These are phyloP conservation scores for Drosophila greeni DNA, from an alignment of 2,888 invertebrate genomes.

Conservation along the genomic window DNA sequence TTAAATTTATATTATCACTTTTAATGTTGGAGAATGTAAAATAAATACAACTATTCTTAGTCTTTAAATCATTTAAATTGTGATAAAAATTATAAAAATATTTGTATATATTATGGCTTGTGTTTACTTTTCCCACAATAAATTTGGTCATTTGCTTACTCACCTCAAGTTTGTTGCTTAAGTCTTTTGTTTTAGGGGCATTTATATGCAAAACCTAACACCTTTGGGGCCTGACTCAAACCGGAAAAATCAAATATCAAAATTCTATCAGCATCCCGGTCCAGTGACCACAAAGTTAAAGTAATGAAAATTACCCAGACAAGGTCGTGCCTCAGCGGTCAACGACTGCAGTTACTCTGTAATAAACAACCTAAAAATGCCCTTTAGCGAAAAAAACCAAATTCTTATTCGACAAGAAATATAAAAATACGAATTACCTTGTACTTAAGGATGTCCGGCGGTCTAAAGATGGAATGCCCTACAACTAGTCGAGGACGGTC, in stretches of 20 bases:
- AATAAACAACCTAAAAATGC: conserved; percentile 39
- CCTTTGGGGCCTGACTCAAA: conserved; percentile 49
- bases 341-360: conserved; percentile 50
- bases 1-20: neutral
- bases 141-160: conserved; percentile 17
- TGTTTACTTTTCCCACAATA: neutral
- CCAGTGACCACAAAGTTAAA: conserved; percentile 44
- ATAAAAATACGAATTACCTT: conserved; percentile 11
- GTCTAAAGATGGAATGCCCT: conserved; percentile 41
- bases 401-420: conserved; percentile 19
- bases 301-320: conserved; percentile 58
- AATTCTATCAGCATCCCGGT: conserved; percentile 22
- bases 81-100: neutral
- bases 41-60: too few relatives aligned
- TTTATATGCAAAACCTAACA: conserved; percentile 52
- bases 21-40: neutral
- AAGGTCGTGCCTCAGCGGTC: conserved; percentile 60
- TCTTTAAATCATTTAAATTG: neutral
- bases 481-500: conserved; percentile 66
- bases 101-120: too few relatives aligned
- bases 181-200: conserved; percentile 69
- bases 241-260: conserved; percentile 17
- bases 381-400: conserved; percentile 44
- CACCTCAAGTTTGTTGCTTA: conserved; percentile 58
- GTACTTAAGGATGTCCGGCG: conserved; percentile 55